Evolutionary conservation across 2,888 invertebrate species (phyloP), one percentile per base, ranked within the genome.

Genomic region (Hyppa rectilinea): DNA sequence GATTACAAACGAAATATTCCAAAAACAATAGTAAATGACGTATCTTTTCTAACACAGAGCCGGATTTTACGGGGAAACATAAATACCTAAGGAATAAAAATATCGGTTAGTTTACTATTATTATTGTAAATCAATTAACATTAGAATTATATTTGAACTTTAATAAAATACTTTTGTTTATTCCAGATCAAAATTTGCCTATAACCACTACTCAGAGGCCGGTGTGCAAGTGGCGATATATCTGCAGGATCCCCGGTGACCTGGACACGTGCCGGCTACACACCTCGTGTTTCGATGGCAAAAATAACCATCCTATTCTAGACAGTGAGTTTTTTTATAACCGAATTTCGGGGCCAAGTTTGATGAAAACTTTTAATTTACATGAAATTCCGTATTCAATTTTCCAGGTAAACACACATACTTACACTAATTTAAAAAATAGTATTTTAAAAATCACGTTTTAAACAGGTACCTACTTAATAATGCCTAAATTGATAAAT

Each of bases 181-280:
- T 59, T 59, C 4, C 31, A 55, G 61, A 29, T 31, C 1, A 0
- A 43, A n/a, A 23, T 14, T 1, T 6, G 38, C 40, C 53, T 29
- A 0, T 81, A 34, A 68, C 74, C 2, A 66, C 69, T 1, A 29
- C 72, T 31, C 59, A 59, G 50, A 76, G 62, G 56, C 52, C 84
- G 4, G 40, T 56, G 2, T 94, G 94, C 75, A 90, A 85, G 43
- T 94, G 93, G 93, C 86, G 75, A 53, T 94, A 93, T 64, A 80
- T 82, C 49, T 94, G 94, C 73, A 71, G 31, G 45, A 49, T 82
- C 47, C 84, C 83, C 0, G 26, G 17, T 3, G 74, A 90, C 55
- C 83, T 93, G 17, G 87, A 90, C 26, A 75, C 92, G 4, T 94
- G 94, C 75, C 81, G 80, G 60, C 72, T 93, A n/a, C 84, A 85